Conservation (phyloP, 2,113 vertebrate genomes). For the Penelope pileata region DNA sequence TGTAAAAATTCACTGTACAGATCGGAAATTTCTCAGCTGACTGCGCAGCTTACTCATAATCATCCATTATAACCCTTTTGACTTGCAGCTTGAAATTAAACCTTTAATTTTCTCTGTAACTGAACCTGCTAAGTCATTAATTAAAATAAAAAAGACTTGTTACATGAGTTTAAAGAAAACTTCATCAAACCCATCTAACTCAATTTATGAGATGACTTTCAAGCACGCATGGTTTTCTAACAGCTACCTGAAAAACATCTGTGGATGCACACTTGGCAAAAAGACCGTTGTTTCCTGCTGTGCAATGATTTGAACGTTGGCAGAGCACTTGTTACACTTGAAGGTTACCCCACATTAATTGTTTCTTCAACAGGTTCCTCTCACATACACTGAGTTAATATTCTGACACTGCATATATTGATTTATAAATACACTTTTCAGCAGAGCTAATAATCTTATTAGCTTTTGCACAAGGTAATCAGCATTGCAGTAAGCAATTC, state of each 20-base stretch:
- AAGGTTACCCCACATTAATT: constrained; percentile 49
- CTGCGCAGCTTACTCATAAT: neutral
- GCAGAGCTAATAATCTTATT: constrained; percentile 46
- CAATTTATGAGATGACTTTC: neutral
- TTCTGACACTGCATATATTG: neutral
- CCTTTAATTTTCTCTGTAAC: neutral
- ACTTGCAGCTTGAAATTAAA: neutral
- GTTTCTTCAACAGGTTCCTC: constrained; percentile 62
- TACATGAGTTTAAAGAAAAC: neutral
- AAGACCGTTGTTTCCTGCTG: constrained; percentile 34
- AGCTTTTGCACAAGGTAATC: constrained; percentile 57
- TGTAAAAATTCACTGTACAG: neutral
- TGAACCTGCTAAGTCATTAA: neutral
- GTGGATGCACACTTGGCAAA: constrained; percentile 57
- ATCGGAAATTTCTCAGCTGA: neutral
- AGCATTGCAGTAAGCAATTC: constrained; percentile 21
- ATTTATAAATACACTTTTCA: constrained; percentile 53
- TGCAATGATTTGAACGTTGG: constrained; percentile 57
- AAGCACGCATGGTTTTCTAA: neutral
- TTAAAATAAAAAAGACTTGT: neutral
- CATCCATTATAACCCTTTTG: neutral
- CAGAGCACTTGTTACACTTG: constrained; percentile 29
- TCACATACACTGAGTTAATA: constrained; percentile 26
- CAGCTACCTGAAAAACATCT: constrained; percentile 58
- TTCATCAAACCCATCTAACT: neutral